Base-by-base conservation (phyloP, 2,888 invertebrate species). In the Lutraria lutraria region DNA sequence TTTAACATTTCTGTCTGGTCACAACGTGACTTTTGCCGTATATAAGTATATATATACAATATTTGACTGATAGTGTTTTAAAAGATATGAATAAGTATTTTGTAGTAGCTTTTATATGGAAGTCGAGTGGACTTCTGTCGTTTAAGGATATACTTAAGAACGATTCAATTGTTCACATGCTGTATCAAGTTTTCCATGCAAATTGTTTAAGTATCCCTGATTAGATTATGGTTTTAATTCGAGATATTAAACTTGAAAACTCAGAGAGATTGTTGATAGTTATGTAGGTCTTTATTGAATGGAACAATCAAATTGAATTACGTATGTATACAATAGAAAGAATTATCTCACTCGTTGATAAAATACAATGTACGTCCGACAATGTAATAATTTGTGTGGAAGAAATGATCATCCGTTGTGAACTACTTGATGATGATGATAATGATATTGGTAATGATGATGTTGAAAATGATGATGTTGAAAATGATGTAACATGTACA, bases 181-280 rank as follows among this genome's bases (percentile, higher is more conserved):
- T 31, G 34, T 19, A 76, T 76, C 76, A 76, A 76, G 76, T 34
- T 34, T 16, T 16, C 15, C 34, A 13, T 31, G 31, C 76, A 76
- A 76, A 34, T 76, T 76, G 76, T 76, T 60, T 76, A 76, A 76
- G 76, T 76, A 34, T 34, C 31, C 21, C 19, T 34, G 34, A 76
- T 76, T 34, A 76, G 76, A 76, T 76, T 76, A 76, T 12, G 19
- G 34, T 31, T 25, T 76, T 76, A 76, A 76, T 34, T 34, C 76
- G 31, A 76, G 76, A 16, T 76, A 76, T 34, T 16, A 76, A 12
- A 68, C 63, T 25, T 25, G 12, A 68, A n/a, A 43, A 43, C 43
- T 43, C 43, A 43, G 43, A 43, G 43, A 43, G 43, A 43, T 43
- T 8, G 43, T 43, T 43, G 43, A 43, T 43, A 21, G 56, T 19